Evolutionary conservation across 2,113 vertebrate genomes (phyloP), one percentile per base, ranked within the genome.

Genomic region (Anas platyrhynchos): DNA sequence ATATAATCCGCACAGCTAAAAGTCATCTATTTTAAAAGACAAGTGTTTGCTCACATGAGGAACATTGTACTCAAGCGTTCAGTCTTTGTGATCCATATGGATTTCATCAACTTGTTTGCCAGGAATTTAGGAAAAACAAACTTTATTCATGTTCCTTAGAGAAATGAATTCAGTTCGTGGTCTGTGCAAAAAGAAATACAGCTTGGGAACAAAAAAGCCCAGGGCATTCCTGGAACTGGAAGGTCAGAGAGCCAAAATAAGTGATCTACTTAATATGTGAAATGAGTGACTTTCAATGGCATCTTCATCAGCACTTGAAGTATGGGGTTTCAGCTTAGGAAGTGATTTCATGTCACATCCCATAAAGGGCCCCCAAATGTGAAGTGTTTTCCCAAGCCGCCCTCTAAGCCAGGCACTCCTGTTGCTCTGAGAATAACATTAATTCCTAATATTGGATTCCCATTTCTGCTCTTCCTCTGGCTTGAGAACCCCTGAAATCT

Each of bases 101-200:
- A 91, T 93, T 97, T 96, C 91, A 97, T 97, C 94, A 96, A 82
- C 62, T 91, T 95, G 94, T 95, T 94, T 96, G 94, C 95, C 96
- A 97, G 86, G 86, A 96, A 94, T 93, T 89, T 91, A 91, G 77
- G 81, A 92, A 96, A 95, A 96, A 92, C 91, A 97, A 97, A 97
- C 74, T 94, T 94, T 94, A 92, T 95, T 94, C 91, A 41, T 91
- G 89, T 87, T 94, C 86, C 84, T 93, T 79, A 76, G 91, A 93
- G 91, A 94, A 95, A 94, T 62, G 1, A 93, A 93, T 95, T 79
- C 58, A 72, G 84, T 89, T 89, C 3, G 4, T 89, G 74, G 34
- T 91, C 73, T 95, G 38, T 29, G 8, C 69, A 91, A 87, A 93
- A 92, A 89, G 89, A 93, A 96, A 87, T 85, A 84, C 66, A 84